phyloP scores from a whole-genome alignment of 2,113 vertebrate species.

The Recurvirostra avosetta region DNA sequence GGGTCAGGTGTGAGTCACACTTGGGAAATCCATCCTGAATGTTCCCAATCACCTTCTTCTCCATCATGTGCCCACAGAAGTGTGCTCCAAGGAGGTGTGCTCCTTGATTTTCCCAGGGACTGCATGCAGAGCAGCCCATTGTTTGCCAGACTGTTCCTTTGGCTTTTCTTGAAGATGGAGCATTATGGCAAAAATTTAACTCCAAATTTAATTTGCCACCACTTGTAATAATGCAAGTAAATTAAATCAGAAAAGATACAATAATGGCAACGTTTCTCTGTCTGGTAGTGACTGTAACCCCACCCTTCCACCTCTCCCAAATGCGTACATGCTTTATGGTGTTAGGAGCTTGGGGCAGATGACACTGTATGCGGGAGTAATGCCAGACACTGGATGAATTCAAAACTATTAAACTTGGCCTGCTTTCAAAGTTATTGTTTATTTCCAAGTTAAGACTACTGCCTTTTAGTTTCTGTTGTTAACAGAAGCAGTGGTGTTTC shows the following conservation, averaged over 20 bases:
- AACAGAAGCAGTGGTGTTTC: background rate
- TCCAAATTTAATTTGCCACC: background rate
- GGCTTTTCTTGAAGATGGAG: background rate
- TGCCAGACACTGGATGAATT: background rate
- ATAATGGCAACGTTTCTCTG: background rate
- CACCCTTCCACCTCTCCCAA: background rate
- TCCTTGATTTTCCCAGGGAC: background rate
- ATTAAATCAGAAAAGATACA: background rate
- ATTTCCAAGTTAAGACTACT: background rate
- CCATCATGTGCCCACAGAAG: background rate
- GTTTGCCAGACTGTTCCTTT: background rate
- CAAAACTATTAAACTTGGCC: background rate
- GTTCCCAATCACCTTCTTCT: background rate
- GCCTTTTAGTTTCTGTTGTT: background rate
- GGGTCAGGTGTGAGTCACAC: background rate
- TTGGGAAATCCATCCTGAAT: background rate
- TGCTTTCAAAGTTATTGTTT: background rate
- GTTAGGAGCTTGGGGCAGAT: background rate
- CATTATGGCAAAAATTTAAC: background rate
- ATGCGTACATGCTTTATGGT: background rate
- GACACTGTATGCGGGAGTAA: background rate
- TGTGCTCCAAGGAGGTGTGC: background rate
- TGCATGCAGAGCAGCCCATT: background rate
- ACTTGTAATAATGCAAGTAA: background rate
- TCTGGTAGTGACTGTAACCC: background rate